Evolutionary conservation across 2,797 vertebrate genomes (phyloP), one percentile per base, ranked within the genome.

Genomic region (Ptychobarbus kaznakovi): DNA sequence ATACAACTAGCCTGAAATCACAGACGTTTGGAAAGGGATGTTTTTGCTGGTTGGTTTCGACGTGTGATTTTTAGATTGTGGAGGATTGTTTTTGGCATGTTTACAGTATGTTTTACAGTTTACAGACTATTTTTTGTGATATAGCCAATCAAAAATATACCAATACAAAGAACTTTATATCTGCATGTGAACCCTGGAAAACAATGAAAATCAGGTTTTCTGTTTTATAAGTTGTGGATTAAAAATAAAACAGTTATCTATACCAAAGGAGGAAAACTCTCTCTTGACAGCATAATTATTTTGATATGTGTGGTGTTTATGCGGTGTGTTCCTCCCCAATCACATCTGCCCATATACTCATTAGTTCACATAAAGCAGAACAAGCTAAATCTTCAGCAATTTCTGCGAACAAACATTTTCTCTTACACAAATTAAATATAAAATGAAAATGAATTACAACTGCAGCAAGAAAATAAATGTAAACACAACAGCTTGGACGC

Each of bases 351-450:
- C 4, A 87, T 86, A 85, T 85, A 87, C 86, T 77, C 56, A 42
- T 9, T 75, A 89, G 85, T 87, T 89, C 88, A 91, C 90, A 92
- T 86, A 44, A 91, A 92, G 87, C 42, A 90, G 92, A 90, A 89
- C 84, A 88, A 90, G 92, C 35, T 11, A 28, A 63, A 76, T 49
- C 35, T 16, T 74, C n/a, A 8, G 11, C 0, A 56, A 56, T 32
- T n/a, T 72, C 25, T 51, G 25, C 3, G 1, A 70, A 42, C 32
- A 70, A 40, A 28, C 5, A 66, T 66, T 65, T 65, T 1, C 9
- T 16, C 18, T 79, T 25, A 25, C 58, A 28, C 58, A 28, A 63
- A 28, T 28, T 63, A 13, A 42, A 72, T 13, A 28, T 42, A 40
- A 72, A 40, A 42, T 83, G n/a, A 46, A 72, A 82, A 73, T 72